Evolutionary conservation across 2,888 invertebrate species (phyloP), one percentile per base, ranked within the genome.

Genomic region (Xestia sexstrigata): DNA sequence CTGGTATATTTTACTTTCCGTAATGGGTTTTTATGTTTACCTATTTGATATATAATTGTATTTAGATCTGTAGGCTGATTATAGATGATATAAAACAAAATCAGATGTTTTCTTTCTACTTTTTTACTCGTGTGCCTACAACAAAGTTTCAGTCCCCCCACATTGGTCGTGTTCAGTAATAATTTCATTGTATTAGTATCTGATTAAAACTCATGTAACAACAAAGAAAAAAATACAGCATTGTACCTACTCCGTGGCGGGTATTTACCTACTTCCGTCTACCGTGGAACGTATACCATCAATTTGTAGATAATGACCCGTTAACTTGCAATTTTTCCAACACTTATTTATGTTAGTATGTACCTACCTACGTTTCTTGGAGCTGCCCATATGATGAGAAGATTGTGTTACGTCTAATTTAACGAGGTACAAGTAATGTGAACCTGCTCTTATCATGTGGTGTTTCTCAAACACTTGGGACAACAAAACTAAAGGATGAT

Each of bases 1-100:
- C 97, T 2, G 92, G 91, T 47, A 91, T 95, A 81, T 97, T 96
- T 81, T 95, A 88, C 86, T 97, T 97, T 79, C 96, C 97, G 0
- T 96, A 91, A 92, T 9, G 49, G 23, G 2, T 42, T 42, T 35
- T 11, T 30, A 23, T 26, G 23, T n/a, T 55, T 52, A 60, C 17
- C 42, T 49, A 49, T 5, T 55, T 45, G 4, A 26, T 63, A 35
- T 23, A 35, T 83, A 0, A 26, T 66, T 52, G 35, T 62, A 66
- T 49, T 66, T 49, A 67, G 15, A 70, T 52, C 15, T 68, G 9
- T 45, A 20, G 4, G 8, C 15, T 65, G 13, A 62, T 70, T 70
- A 79, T 84, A 78, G n/a, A n/a, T n/a, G n/a, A 20, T 63, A 23
- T 49, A 9, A 39, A 67, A 30, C n/a, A 15, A 7, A 30, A 23